Conservation (phyloP, 2,113 vertebrate species). For the Acanthisitta chloris region DNA sequence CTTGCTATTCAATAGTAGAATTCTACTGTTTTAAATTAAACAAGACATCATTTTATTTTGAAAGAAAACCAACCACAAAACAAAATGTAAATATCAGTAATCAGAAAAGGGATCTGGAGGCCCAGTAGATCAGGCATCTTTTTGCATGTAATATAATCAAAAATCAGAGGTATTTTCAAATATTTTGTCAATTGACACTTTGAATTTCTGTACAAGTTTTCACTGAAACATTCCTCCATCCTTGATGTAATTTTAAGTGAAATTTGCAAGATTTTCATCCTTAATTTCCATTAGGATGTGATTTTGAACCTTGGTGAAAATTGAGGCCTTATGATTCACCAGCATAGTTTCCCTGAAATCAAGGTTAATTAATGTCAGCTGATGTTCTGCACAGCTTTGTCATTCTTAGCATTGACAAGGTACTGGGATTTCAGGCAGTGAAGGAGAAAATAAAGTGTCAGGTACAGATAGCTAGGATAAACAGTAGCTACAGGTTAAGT, state of each 20-base stretch:
- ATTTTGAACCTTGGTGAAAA: background rate
- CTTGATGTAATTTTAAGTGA: background rate
- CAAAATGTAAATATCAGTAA: background rate
- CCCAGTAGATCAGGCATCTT: background rate
- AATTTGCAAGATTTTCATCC: background rate
- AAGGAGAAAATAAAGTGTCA: background rate
- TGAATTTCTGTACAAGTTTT: background rate
- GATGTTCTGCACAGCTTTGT: background rate
- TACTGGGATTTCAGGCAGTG: background rate
- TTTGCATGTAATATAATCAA: background rate
- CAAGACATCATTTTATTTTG: background rate
- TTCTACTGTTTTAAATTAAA: background rate
- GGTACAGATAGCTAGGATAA: background rate
- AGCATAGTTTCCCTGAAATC: background rate
- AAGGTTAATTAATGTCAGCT: background rate
- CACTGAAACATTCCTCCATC: background rate
- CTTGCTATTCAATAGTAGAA: background rate
- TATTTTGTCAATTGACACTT: background rate
- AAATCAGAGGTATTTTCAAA: background rate
- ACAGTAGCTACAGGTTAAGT: background rate
- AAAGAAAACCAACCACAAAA: rapidly evolving
- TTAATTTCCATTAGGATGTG: background rate
- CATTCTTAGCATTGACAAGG: background rate
- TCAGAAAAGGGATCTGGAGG: background rate
- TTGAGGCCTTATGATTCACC: background rate